These are phyloP conservation scores for Troides aeacus DNA, from an alignment of 2,888 invertebrate genomes.

Conservation along the genomic window DNA sequence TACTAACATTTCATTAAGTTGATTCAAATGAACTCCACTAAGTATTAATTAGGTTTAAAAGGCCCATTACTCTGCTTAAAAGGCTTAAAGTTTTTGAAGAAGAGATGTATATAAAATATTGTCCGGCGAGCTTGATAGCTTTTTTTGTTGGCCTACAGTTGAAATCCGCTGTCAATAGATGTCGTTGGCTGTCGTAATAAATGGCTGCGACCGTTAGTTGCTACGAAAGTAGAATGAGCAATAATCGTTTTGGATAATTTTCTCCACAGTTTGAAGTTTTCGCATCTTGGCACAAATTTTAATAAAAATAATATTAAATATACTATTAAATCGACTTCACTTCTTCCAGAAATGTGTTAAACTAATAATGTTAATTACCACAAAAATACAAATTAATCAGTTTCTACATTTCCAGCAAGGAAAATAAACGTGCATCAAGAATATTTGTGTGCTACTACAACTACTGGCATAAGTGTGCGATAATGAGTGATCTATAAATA, in stretches of 20 bases:
- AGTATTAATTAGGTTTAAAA: too few species aligned
- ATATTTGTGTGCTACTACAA: too few species aligned
- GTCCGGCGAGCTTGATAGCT: neutral
- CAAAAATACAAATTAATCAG: too few species aligned
- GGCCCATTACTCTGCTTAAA: neutral
- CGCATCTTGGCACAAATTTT: neutral
- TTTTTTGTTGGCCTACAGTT: constrained; percentile 55
- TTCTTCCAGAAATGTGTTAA: too few species aligned
- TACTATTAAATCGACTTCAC: neutral
- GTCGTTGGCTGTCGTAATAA: constrained; percentile 75
- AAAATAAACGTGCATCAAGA: too few species aligned
- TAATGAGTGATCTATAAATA: too few species aligned
- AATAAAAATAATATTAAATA: neutral
- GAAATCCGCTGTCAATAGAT: constrained; percentile 74
- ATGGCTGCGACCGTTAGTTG: constrained; percentile 67
- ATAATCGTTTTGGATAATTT: neutral
- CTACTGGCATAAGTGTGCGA: too few species aligned
- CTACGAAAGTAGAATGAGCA: neutral
- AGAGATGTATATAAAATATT: neutral
- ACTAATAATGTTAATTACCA: too few species aligned
- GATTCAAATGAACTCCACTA: too few species aligned
- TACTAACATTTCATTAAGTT: too few species aligned
- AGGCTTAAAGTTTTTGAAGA: neutral
- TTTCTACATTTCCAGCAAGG: too few species aligned
- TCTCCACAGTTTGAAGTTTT: neutral